Evolutionary conservation across 1,140 invertebrate species (phyloP), one percentile per base, ranked within the genome.

Genomic region (Lordiphosa clarofinis): DNA sequence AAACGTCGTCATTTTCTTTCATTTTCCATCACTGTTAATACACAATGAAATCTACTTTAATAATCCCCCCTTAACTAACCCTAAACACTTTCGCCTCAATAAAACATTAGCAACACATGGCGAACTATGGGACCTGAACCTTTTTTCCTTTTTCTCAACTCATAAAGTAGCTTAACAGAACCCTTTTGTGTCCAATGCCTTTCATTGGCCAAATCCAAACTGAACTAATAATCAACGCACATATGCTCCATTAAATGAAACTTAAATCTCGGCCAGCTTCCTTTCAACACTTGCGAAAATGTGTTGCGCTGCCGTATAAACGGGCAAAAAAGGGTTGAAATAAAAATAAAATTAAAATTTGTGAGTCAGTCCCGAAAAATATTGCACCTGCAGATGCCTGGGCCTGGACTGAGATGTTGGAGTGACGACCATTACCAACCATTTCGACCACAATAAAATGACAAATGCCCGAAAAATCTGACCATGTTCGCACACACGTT

Each of bases 341-440:
- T 79, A 79, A 79, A 78, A 79, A 79, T 66, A 54, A 68, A 78
- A 78, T 79, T 76, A 78, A 79, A 79, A 79, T 79, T 73, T 79
- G 74, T 79, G 74, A 65, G 69, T 53, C 53, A 52, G 46, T 48
- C 36, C 57, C 42, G 49, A 38, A 67, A 75, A 76, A 76, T 76
- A 76, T 73, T 79, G 75, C 75, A 79, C 75, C 75, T 79, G 75
- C 74, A 79, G 75, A 73, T 66, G 56, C 35, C 28, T 1, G 0
- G 7, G 28, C 6, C 28, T 3, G 28, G 21, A 11, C 47, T 42
- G 38, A 40, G 38, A 37, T 28, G 64, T 53, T 36, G 35, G 64
- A 68, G 64, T 68, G 64, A 68, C 46, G 55, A 52, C 74, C 74
- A 73, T 78, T 78, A 78, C 74, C 74, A 63, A 78, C 63, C 64